Conservation (phyloP, 2,113 vertebrate species). For the Etia nguti region DNA sequence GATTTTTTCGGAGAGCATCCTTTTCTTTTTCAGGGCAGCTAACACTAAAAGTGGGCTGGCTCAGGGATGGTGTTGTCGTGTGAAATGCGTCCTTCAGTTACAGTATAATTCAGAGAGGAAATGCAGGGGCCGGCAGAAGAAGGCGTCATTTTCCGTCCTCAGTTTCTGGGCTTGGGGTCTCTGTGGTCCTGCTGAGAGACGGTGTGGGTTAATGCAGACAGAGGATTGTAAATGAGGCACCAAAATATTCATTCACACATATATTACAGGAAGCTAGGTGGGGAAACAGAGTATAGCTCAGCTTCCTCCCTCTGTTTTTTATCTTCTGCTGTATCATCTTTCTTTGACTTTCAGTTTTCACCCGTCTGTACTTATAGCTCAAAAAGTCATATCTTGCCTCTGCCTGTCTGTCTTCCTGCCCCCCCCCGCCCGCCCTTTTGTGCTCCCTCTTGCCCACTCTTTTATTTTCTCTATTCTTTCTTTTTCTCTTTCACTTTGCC, state of each 20-base stretch:
- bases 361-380: neutral
- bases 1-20: neutral
- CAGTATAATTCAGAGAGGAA: conserved; percentile 18
- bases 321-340: neutral
- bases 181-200: neutral
- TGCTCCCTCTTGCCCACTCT: neutral
- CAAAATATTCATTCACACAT: neutral
- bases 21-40: neutral
- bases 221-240: neutral
- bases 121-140: conserved; percentile 4
- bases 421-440: neutral
- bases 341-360: neutral
- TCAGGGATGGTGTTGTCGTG: neutral
- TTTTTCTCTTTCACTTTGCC: neutral
- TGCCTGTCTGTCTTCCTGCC: neutral
- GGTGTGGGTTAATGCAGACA: neutral
- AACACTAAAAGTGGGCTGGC: neutral
- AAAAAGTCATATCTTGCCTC: neutral
- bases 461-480: neutral
- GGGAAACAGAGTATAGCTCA: neutral
- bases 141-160: conserved; percentile 4
- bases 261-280: neutral
- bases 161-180: neutral
- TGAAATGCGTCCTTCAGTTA: neutral
- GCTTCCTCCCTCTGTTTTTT: neutral